These are phyloP conservation scores for Engraulis encrasicolus DNA, from an alignment of 2,113 vertebrate species.

Conservation along the genomic window DNA sequence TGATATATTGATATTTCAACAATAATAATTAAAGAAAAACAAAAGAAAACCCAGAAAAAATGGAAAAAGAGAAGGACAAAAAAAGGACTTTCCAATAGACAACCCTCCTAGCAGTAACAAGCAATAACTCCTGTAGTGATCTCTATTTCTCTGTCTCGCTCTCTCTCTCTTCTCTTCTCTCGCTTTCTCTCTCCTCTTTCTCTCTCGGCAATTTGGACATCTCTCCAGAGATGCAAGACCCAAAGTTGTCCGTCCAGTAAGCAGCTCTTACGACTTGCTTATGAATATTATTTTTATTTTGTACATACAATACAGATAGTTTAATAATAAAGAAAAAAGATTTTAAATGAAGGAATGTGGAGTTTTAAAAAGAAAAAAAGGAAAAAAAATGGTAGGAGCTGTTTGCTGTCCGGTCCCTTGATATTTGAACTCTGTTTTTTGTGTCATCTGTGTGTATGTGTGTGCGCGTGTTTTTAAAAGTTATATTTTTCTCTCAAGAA, in stretches of 20 bases:
- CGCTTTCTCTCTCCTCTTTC: slow-evolving; percentile 19
- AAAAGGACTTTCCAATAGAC: slow-evolving; percentile 57
- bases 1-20: not conserved
- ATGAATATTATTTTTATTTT: slow-evolving; percentile 61
- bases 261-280: slow-evolving; percentile 51
- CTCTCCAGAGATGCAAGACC: slow-evolving; percentile 48
- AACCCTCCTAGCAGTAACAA: slow-evolving; percentile 73
- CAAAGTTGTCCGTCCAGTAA: slow-evolving; percentile 65
- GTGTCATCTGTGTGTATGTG: slow-evolving; percentile 67
- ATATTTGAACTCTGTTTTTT: slow-evolving; percentile 65
- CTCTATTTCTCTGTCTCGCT: slow-evolving; percentile 35
- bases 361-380: slow-evolving; percentile 33
- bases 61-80: slow-evolving; percentile 43
- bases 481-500: slow-evolving; percentile 59
- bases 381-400: slow-evolving; percentile 63
- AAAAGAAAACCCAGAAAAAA: not conserved
- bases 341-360: slow-evolving; percentile 47
- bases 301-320: slow-evolving; percentile 74
- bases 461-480: slow-evolving; percentile 53
- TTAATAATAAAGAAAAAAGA: slow-evolving; percentile 66
- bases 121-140: slow-evolving; percentile 74
- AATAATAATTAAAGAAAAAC: not conserved
- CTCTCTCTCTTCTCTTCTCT: slow-evolving; percentile 40
- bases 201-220: not conserved
- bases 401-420: slow-evolving; percentile 73